Evolutionary conservation across 2,888 invertebrate species (phyloP).

Genomic region (Eulithis prunata): DNA sequence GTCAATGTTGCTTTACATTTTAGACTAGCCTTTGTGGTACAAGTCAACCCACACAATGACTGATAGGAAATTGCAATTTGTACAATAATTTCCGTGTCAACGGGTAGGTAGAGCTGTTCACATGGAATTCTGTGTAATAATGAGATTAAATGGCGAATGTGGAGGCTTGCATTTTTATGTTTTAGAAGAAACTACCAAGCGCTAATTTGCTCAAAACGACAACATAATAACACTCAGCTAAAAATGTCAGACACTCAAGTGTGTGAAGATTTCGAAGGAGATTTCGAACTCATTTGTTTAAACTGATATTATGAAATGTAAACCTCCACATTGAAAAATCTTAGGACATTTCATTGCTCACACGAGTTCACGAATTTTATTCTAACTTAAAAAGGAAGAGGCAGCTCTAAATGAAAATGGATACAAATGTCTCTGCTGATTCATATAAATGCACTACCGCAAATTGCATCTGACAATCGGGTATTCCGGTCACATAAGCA

Average conservation of each 20-base stretch:
- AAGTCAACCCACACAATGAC: conserved; percentile 36
- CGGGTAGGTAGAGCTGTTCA: conserved; percentile 20
- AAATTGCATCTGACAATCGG: conserved; percentile 42
- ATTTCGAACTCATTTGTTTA: not conserved
- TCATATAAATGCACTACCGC: conserved; percentile 50
- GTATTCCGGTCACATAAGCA: conserved; percentile 64
- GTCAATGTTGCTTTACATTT: conserved; percentile 47
- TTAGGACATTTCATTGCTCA: not conserved
- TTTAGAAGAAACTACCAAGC: not conserved
- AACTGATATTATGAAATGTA: not conserved
- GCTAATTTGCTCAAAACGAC: not conserved
- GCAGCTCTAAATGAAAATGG: conserved; percentile 31
- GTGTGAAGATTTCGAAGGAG: no score
- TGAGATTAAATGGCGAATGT: conserved; percentile 1
- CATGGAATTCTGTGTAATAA: conserved; percentile 9
- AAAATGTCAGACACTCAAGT: no score
- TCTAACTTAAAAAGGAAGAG: not conserved
- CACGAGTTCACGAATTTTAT: not conserved
- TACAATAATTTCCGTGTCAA: conserved; percentile 42
- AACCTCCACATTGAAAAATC: not conserved
- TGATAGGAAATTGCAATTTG: conserved; percentile 46
- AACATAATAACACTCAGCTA: no score
- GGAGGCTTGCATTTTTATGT: conserved; percentile 8
- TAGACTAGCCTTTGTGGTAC: conserved; percentile 42
- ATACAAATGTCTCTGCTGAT: conserved; percentile 37